These are phyloP conservation scores for Pan paniscus DNA, from an alignment of 2,113 vertebrate genomes.

Conservation along the genomic window DNA sequence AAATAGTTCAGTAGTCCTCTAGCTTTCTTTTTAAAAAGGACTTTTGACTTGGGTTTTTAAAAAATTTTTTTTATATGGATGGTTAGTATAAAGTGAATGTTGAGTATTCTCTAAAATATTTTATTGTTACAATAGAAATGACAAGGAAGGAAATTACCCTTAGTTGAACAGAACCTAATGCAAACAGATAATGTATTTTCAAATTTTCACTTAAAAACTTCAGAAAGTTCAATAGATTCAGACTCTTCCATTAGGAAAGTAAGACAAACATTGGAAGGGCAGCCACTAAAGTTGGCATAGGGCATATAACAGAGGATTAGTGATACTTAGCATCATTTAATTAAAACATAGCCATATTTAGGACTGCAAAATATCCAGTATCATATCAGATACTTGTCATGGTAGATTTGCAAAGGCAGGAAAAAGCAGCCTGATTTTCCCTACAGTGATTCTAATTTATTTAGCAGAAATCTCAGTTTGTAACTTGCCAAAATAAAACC, in stretches of 20 bases:
- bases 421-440: slow-evolving; percentile 56
- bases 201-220: not conserved
- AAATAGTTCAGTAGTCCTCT: not conserved
- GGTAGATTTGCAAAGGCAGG: slow-evolving; percentile 20
- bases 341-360: not conserved
- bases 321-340: not conserved
- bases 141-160: not conserved
- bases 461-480: slow-evolving; percentile 66
- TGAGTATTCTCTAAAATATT: not conserved
- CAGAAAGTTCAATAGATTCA: not conserved
- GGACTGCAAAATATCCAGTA: not conserved
- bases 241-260: not conserved
- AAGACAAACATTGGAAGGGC: not conserved
- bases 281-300: not conserved
- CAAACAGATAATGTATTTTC: not conserved
- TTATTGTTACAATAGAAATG: not conserved
- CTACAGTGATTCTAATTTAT: slow-evolving; percentile 53
- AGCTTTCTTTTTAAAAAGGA: not conserved
- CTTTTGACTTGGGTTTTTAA: not conserved
- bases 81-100: not conserved
- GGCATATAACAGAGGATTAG: not conserved
- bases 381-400: not conserved
- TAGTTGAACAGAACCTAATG: not conserved
- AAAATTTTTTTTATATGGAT: not conserved
- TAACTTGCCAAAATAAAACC: slow-evolving; percentile 57